Evolutionary conservation across 23 tunicate genomes (phyloP).

Genomic region (Clavelina lepadiformis): DNA sequence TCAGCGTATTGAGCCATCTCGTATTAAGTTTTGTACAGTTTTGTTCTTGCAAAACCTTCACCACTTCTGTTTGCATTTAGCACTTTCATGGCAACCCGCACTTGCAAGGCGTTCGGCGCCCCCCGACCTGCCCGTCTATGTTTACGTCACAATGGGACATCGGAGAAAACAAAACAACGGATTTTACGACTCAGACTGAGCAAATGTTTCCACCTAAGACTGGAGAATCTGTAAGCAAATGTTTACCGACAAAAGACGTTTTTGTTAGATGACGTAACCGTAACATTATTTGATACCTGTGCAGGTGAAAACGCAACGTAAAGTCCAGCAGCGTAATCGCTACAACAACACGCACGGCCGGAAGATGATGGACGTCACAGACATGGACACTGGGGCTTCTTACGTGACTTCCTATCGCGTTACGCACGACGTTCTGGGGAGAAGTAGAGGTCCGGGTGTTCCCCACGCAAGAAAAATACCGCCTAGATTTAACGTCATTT

Average conservation of each 20-base stretch:
- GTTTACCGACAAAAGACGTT: neutral
- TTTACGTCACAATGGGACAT: conserved; percentile 74
- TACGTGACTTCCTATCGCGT: conserved; percentile 36
- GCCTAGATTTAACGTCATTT: conserved; percentile 50
- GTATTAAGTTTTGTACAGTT: too few relatives aligned
- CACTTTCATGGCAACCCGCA: conserved; percentile 34
- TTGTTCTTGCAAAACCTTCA: neutral
- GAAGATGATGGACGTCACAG: conserved; percentile 39
- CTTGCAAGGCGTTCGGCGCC: conserved; percentile 39
- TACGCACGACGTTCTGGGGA: conserved; percentile 42
- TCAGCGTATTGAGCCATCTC: too few relatives aligned
- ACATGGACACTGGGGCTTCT: conserved; percentile 39
- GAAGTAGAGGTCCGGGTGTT: conserved; percentile 34
- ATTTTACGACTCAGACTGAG: conserved; percentile 17
- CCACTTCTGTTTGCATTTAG: conserved; percentile 6
- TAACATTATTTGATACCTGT: neutral
- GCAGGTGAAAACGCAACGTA: conserved; percentile 27
- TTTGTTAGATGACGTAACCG: neutral
- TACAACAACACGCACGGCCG: conserved; percentile 48
- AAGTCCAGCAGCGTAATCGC: conserved; percentile 37
- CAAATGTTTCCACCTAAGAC: conserved; percentile 61
- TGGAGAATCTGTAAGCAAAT: conserved; percentile 35
- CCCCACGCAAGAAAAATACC: conserved; percentile 45
- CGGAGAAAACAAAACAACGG: conserved; percentile 26
- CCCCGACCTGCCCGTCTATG: conserved; percentile 75